Base-by-base conservation (phyloP, 2,797 vertebrate genomes). In the Bryconaethiops microstoma region DNA sequence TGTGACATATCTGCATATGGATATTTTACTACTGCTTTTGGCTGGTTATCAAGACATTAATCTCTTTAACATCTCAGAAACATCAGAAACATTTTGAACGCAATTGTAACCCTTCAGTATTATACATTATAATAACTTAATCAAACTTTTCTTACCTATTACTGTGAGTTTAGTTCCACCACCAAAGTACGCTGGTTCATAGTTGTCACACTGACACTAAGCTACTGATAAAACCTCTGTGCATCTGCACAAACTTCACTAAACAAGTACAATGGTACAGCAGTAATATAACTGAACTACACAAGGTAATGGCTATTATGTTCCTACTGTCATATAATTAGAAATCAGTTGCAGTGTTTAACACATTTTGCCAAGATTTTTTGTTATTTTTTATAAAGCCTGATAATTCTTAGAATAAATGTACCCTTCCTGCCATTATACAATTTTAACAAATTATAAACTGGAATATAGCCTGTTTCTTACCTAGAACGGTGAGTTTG, bases 401-500 rank as follows among this genome's bases (percentile, higher is more conserved):
- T 35, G n/a, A 54, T 70, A 50, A 25, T 25, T 25, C 52, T 60
- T 25, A 21, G n/a, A 78, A 35, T 0, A 7, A 40, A 42, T 6
- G 16, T 57, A 5, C 25, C 23, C 7, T 29, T 52, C 13, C 4
- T 17, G 21, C 9, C 62, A 10, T 39, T 0, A 2, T 40, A 4
- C 25, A 2, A 54, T 79, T 40, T 29, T 55, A 78, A 14, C 21
- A 62, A 42, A 21, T 9, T 62, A 62, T 29, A n/a, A 35, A 21
- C 4, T 10, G 23, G 57, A 57, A 0, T 10, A n/a, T 29, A 7
- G 1, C 5, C 21, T 8, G 57, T 82, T 86, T 83, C 93, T 93
- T 89, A 95, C 93, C 93, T 86, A 91, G 50, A 88, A 95, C 93
- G 0, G 92, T 93, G 82, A 95, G 91, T 87, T 88, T 93, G 62